Conservation (phyloP, 2,888 invertebrate genomes). For the Taphrorychus bicolor region DNA sequence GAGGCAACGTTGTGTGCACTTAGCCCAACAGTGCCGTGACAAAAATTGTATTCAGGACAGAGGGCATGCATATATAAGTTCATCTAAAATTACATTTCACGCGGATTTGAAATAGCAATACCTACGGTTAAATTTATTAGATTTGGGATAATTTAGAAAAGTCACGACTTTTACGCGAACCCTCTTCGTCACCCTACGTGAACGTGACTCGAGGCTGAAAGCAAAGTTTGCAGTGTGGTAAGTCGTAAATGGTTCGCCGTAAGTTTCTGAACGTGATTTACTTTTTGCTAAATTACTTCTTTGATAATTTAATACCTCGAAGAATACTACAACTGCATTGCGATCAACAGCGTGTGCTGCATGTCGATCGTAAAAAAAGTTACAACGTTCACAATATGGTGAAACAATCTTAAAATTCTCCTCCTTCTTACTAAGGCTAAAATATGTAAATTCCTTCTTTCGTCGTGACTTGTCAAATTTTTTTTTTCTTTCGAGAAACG, state of each 20-base stretch:
- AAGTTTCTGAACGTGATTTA: background rate
- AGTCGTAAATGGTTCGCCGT: background rate
- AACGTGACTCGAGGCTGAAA: background rate
- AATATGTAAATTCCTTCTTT: background rate
- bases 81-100: background rate
- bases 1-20: too few species aligned
- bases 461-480: too few species aligned
- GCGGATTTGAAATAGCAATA: background rate
- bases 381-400: too few species aligned
- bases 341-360: too few species aligned
- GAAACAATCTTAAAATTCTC: too few species aligned
- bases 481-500: too few species aligned
- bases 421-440: too few species aligned
- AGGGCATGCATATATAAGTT: background rate
- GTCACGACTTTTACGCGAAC: background rate
- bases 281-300: background rate
- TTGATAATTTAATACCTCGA: background rate
- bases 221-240: background rate
- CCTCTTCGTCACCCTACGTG: background rate
- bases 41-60: background rate
- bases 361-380: too few species aligned
- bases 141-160: background rate
- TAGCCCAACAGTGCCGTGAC: background rate
- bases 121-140: background rate
- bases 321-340: background rate